Percentiles rank a stretch among this genome's conserved stretches.
Evolutionary conservation across 2,113 vertebrate genomes (phyloP).

Genomic region (Acrocephalus arundinaceus): DNA sequence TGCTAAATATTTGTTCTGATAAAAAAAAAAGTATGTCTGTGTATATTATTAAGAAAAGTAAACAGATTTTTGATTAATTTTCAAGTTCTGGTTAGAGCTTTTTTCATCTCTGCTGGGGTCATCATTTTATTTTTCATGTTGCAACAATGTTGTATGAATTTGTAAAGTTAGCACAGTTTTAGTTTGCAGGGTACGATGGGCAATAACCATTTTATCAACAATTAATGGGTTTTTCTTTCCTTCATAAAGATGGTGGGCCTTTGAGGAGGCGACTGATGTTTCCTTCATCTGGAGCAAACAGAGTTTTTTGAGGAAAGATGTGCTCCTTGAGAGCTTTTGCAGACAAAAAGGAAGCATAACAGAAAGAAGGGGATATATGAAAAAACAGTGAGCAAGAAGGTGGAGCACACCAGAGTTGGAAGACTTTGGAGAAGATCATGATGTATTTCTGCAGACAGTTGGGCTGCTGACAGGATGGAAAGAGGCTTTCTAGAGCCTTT

Average conservation of each 20-base stretch:
- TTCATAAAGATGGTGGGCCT: not conserved
- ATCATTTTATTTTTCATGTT: not conserved
- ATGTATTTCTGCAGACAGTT: rapidly evolving
- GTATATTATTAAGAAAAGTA: not conserved
- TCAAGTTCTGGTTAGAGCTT: not conserved
- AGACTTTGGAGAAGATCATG: not conserved
- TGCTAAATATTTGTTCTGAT: constrained; percentile 32
- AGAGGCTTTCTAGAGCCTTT: not conserved
- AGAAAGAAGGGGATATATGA: not conserved
- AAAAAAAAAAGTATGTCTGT: not conserved
- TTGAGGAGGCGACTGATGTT: not conserved
- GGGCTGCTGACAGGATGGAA: not conserved
- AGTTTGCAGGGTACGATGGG: not conserved
- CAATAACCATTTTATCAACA: not conserved
- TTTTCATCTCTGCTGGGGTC: not conserved
- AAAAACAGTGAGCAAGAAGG: not conserved
- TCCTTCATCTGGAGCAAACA: not conserved
- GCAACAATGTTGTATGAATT: not conserved
- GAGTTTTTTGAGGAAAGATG: not conserved
- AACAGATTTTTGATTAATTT: constrained; percentile 9
- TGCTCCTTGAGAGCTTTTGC: not conserved
- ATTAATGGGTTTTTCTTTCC: not conserved
- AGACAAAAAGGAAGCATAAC: not conserved
- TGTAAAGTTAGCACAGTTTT: not conserved
- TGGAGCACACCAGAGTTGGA: not conserved